Evolutionary conservation across 2,888 invertebrate genomes (phyloP), one percentile per base, ranked within the genome.

Genomic region (Gnatocerus cornutus): DNA sequence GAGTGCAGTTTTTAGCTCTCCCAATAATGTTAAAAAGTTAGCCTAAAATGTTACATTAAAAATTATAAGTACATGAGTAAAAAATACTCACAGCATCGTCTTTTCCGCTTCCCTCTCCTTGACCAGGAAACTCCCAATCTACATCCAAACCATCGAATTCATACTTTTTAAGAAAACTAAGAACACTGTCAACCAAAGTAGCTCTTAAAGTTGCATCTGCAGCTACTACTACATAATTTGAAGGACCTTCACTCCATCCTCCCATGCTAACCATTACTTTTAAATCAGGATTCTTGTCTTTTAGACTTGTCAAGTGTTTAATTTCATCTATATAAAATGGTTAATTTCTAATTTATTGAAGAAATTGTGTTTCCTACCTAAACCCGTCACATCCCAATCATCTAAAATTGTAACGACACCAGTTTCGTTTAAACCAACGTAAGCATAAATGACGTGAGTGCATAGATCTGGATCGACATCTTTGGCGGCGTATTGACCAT

Each of bases 371-470:
- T n/a, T n/a, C n/a, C n/a, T 59, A 46, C 30, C 1, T 46, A 55
- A 30, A 21, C 55, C 45, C 13, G 45, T 56, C 13, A 45, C 2
- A 41, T 50, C 58, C 66, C 58, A 66, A 10, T 56, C 78, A 78
- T 93, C 92, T n/a, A 91, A 82, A 0, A 90, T 83, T 1, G 84
- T 80, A 0, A 92, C 79, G 0, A 82, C 83, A 1, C 90, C 90
- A 46, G 86, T 83, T 0, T 79, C 67, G 39, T 87, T 82, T 7
- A 94, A 85, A 0, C 93, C 94, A 21, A 90, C 88, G 79, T 95
- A 95, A 0, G 90, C 84, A 79, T 93, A 95, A 8, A 93, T 87
- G 48, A 92, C 66, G 78, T 95, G 94, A 0, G 94, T 93, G 80
- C 94, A 95, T 0, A 92, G 84, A 6, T 82, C 82, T 0, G 92